phyloP scores from a whole-genome alignment of 2,797 vertebrate species.

The Anolis apletophallus region DNA sequence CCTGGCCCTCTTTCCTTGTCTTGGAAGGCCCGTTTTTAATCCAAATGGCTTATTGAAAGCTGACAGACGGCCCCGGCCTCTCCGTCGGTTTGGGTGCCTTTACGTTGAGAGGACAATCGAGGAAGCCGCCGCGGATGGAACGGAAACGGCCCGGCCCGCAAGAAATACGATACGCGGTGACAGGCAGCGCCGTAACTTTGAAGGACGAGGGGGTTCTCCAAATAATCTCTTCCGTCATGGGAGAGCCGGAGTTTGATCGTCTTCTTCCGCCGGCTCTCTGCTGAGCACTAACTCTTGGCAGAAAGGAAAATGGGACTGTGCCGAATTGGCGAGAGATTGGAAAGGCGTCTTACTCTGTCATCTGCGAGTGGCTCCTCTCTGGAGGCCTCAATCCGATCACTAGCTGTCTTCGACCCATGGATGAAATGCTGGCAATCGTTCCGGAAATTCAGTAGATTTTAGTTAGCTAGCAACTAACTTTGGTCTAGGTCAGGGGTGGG shows the following conservation, averaged over 20 bases:
- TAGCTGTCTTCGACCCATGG: background rate
- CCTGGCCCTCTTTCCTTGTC: constrained; percentile 36
- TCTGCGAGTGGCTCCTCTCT: constrained; percentile 41
- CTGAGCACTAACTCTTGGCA: constrained; percentile 73
- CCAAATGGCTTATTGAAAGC: constrained; percentile 66
- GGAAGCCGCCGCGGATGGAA: constrained; percentile 32
- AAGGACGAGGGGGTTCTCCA: constrained; percentile 70
- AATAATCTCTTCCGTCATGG: constrained; percentile 69
- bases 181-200: constrained; percentile 67
- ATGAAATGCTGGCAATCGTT: no score
- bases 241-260: constrained; percentile 60
- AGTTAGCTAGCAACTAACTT: no score
- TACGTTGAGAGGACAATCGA: constrained; percentile 41
- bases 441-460: no score
- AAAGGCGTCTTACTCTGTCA: constrained; percentile 57
- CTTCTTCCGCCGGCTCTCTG: constrained; percentile 68
- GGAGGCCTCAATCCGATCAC: background rate
- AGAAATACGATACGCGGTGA: constrained; percentile 28
- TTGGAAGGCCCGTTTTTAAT: constrained; percentile 58
- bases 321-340: constrained; percentile 34
- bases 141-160: constrained; percentile 50
- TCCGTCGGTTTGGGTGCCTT: constrained; percentile 57
- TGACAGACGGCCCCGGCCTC: constrained; percentile 55
- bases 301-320: constrained; percentile 72
- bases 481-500: no score